These are phyloP conservation scores for Sinocyclocheilus grahami DNA, from an alignment of 2,113 vertebrate genomes.

Conservation along the genomic window DNA sequence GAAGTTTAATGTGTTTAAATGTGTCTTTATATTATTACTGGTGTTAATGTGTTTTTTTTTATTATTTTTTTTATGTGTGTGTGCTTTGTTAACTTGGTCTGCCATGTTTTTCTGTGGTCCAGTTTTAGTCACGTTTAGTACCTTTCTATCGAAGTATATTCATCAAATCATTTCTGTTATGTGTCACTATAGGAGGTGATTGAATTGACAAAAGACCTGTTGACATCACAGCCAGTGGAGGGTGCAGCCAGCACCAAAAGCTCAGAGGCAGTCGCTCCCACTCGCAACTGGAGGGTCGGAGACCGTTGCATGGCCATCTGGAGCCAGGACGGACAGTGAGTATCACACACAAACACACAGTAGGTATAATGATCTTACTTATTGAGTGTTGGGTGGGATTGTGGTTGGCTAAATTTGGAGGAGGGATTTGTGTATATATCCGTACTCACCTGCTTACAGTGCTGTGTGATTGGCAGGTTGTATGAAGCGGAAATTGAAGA, in stretches of 20 bases:
- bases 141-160: not conserved
- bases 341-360: constrained; percentile 55
- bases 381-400: no score
- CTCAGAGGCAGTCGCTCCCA: constrained; percentile 76
- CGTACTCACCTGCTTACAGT: constrained; percentile 99
- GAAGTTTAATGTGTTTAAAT: no score
- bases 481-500: constrained; percentile 99
- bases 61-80: no score
- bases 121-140: not conserved
- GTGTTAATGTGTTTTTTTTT: not conserved
- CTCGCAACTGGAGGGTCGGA: constrained; percentile 90
- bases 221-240: constrained; percentile 89
- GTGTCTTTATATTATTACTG: no score
- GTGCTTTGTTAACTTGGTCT: not conserved
- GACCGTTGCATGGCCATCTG: constrained; percentile 92
- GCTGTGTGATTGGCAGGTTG: constrained; percentile 96
- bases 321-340: constrained; percentile 99
- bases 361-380: not conserved
- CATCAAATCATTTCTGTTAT: constrained; percentile 19
- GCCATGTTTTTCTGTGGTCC: not conserved
- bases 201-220: constrained; percentile 96
- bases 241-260: constrained; percentile 81
- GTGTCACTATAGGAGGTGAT: constrained; percentile 88
- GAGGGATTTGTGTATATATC: constrained; percentile 74
- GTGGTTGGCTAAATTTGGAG: not conserved